Evolutionary conservation across 2,888 invertebrate species (phyloP).

Genomic region (Napeogenes inachia): DNA sequence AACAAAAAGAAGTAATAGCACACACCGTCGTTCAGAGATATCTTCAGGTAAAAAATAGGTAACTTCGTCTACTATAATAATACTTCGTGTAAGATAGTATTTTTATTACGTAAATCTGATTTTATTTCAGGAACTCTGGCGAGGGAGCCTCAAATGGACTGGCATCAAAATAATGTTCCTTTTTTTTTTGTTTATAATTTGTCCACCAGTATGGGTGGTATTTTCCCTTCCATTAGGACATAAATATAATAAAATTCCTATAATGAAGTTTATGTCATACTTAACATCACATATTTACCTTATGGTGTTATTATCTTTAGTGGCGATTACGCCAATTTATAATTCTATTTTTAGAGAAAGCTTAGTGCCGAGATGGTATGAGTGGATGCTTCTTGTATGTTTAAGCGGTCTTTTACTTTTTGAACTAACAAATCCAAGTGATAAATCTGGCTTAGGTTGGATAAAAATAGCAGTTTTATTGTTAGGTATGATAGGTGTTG

Average conservation of each 20-base stretch:
- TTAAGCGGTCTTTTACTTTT: conserved; percentile 95
- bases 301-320: conserved; percentile 93
- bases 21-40: conserved; percentile 98
- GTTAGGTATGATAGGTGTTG: conserved; percentile 93
- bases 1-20: conserved; percentile 98
- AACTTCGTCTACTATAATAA: conserved; percentile 50
- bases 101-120: conserved; percentile 19
- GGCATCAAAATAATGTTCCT: conserved; percentile 96
- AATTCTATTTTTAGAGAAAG: conserved; percentile 85
- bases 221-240: conserved; percentile 97
- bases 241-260: conserved; percentile 98
- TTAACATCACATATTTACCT: conserved; percentile 98
- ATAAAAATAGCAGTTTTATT: conserved; percentile 91
- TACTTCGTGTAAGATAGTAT: conserved; percentile 20
- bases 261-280: conserved; percentile 99
- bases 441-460: conserved; percentile 97
- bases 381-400: conserved; percentile 96
- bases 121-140: conserved; percentile 93
- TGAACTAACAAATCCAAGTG: conserved; percentile 98
- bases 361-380: conserved; percentile 95
- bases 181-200: conserved; percentile 93
- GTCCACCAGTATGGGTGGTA: conserved; percentile 97
- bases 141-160: conserved; percentile 97
- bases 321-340: conserved; percentile 92
- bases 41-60: conserved; percentile 88